Conservation (phyloP, 2,888 invertebrate genomes). For the Scaptomyza caliginosa region DNA sequence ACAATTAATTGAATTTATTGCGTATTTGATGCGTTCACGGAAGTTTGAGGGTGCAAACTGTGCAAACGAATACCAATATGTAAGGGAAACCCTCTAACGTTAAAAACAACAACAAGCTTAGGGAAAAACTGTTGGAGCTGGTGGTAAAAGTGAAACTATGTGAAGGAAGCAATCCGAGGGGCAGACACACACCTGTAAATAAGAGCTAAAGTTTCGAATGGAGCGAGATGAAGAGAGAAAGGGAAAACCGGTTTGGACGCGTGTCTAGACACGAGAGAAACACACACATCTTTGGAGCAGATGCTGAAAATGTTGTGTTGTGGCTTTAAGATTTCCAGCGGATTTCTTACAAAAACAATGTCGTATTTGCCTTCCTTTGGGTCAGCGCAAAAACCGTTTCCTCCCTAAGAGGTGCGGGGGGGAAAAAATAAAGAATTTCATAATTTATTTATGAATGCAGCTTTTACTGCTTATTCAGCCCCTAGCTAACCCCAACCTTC, state of each 20-base stretch:
- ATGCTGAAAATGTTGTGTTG: constrained; percentile 19
- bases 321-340: constrained; percentile 21
- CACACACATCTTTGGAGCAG: neutral
- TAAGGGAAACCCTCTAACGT: constrained; percentile 49
- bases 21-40: constrained; percentile 56
- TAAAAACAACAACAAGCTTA: constrained; percentile 4
- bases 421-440: constrained; percentile 36
- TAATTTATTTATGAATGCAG: constrained; percentile 55
- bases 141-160: constrained; percentile 37
- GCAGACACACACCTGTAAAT: constrained; percentile 44
- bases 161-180: neutral
- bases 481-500: neutral
- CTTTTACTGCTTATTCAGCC: constrained; percentile 7
- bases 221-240: neutral
- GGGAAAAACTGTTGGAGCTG: neutral
- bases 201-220: constrained; percentile 20
- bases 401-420: constrained; percentile 36
- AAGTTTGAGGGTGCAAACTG: constrained; percentile 9
- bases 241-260: neutral
- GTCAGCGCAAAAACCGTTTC: constrained; percentile 42
- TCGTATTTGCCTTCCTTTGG: constrained; percentile 5
- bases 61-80: constrained; percentile 40
- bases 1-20: constrained; percentile 75
- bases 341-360: neutral
- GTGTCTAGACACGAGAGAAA: constrained; percentile 44